Evolutionary conservation across 2,797 vertebrate species (phyloP).

Genomic region (Emys orbicularis): DNA sequence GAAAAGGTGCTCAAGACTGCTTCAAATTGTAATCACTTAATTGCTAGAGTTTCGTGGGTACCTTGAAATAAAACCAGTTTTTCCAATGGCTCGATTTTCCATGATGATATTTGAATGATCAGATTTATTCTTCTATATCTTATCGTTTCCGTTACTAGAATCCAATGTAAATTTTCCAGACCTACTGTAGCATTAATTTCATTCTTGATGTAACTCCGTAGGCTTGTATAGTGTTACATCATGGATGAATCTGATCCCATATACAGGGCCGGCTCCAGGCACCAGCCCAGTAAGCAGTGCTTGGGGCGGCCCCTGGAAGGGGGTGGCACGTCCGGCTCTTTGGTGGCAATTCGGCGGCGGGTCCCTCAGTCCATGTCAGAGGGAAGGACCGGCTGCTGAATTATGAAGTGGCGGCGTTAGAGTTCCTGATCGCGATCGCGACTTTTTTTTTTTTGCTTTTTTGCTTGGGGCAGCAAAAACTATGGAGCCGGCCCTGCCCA

Average conservation of each 20-base stretch:
- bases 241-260: not conserved
- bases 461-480: too few species aligned
- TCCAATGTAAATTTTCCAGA: not conserved
- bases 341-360: too few species aligned
- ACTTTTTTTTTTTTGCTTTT: too few species aligned
- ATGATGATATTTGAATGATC: not conserved
- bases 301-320: too few species aligned
- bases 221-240: not conserved
- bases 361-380: too few species aligned
- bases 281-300: too few species aligned
- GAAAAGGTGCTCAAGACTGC: not conserved
- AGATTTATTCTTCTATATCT: not conserved
- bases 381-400: too few species aligned
- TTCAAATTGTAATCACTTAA: slow-evolving; percentile 11
- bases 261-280: not conserved
- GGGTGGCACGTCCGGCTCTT: too few species aligned
- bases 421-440: too few species aligned
- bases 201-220: not conserved
- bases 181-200: not conserved
- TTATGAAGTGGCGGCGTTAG: too few species aligned
- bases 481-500: not conserved
- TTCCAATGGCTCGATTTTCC: slow-evolving; percentile 12
- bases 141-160: not conserved
- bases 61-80: slow-evolving; percentile 3
- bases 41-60: slow-evolving; percentile 11